These are phyloP conservation scores for Alsophila aescularia DNA, from an alignment of 2,888 invertebrate genomes.

Conservation along the genomic window DNA sequence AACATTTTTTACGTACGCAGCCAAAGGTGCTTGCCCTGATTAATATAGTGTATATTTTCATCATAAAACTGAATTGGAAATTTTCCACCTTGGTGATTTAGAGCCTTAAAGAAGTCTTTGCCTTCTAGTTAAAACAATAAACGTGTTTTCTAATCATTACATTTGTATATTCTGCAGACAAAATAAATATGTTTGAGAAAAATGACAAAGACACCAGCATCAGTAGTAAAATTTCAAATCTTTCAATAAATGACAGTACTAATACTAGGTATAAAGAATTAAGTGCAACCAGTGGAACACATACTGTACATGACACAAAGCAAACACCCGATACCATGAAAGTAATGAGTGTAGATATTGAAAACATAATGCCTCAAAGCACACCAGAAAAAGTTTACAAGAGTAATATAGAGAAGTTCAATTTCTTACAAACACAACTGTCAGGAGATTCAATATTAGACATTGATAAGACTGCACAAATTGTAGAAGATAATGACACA, in stretches of 20 bases:
- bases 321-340: slow-evolving; percentile 32
- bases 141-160: neutral
- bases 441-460: slow-evolving; percentile 49
- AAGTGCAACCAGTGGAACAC: slow-evolving; percentile 49
- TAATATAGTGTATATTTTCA: too few species aligned
- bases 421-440: slow-evolving; percentile 76
- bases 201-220: slow-evolving; percentile 62
- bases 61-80: too few species aligned
- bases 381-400: slow-evolving; percentile 67
- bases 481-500: slow-evolving; percentile 42
- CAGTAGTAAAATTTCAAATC: slow-evolving; percentile 65
- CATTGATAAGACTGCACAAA: slow-evolving; percentile 46
- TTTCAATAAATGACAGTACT: slow-evolving; percentile 66
- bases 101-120: too few species aligned
- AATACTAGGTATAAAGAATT: slow-evolving; percentile 59
- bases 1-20: too few species aligned
- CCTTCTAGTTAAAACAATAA: neutral
- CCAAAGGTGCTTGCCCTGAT: too few species aligned
- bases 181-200: slow-evolving; percentile 81
- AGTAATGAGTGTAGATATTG: slow-evolving; percentile 17
- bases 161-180: slow-evolving; percentile 62
- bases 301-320: slow-evolving; percentile 51
- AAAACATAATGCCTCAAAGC: slow-evolving; percentile 28
- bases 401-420: slow-evolving; percentile 70
- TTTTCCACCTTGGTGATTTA: too few species aligned